Evolutionary conservation across 2,888 invertebrate genomes (phyloP), one percentile per base, ranked within the genome.

Genomic region (Meliscaeva auricollis): DNA sequence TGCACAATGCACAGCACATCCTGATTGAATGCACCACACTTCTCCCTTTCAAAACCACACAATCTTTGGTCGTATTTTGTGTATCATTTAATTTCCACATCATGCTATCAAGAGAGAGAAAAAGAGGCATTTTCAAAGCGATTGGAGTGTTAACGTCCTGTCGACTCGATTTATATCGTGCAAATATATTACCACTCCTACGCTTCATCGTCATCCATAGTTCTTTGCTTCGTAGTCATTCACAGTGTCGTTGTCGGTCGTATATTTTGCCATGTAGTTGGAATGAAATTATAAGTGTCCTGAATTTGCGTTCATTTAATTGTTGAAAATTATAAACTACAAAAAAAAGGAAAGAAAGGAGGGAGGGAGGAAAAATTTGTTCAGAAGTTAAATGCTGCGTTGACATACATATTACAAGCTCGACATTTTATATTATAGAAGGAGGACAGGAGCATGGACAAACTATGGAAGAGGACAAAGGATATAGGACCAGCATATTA

Each of bases 11-110:
- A 32, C 32, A 32, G 32, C 11, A 3, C 11, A 5, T 5, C 5
- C 48, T 46, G 13, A 41, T 4, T 64, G 64, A n/a, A 15, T 54
- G 50, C 60, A 60, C 30, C 15, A 48, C 20, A 20, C 38, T 7
- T 13, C 8, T 48, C 32, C 11, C 30, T 30, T 48, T 22, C 35
- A 2, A 66, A 66, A 35, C 41, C 62, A 41, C 64, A 66, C 48
- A 66, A 35, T 50, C 48, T 50, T 17, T 11, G 22, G 1, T 50
- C 66, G 50, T 66, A 66, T 35, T 66, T 58, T 48, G 46, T 35
- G 50, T 58, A 48, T 54, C 32, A 72, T 64, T 78, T 72, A 62
- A 68, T 76, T 76, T 56, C 48, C 17, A 46, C 56, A 38, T 68
- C 48, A 46, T 48, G 46, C 38, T 35, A 50, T 48, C 58, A 11